Conservation (phyloP, 2,113 vertebrate species). For the Gavia stellata region DNA sequence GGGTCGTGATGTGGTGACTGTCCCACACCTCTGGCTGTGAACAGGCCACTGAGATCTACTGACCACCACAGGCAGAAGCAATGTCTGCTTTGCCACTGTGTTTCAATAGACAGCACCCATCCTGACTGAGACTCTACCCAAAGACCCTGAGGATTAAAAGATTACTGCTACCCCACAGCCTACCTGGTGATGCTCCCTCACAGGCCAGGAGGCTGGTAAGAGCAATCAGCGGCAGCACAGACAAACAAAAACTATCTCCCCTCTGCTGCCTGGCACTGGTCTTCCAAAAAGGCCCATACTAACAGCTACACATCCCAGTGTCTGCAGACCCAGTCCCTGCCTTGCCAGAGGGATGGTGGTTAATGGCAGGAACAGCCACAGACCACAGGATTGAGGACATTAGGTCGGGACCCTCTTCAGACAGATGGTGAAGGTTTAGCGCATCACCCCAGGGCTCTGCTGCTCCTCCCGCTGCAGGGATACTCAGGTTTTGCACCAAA, state of each 20-base stretch:
- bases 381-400: neutral
- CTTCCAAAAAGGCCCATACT: neutral
- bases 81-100: neutral
- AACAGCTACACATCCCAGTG: neutral
- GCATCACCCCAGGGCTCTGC: neutral
- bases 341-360: neutral
- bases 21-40: neutral
- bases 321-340: neutral
- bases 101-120: neutral
- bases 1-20: accelerated
- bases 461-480: neutral
- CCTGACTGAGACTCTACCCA: neutral
- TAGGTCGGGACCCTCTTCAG: neutral
- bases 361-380: neutral
- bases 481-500: neutral
- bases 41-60: neutral
- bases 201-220: neutral
- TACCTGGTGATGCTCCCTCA: neutral
- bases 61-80: neutral
- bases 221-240: neutral
- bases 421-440: neutral
- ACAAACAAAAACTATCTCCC: neutral
- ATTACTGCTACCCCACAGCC: neutral
- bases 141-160: neutral
- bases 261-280: neutral